Evolutionary conservation across 2,888 invertebrate genomes (phyloP).

Genomic region (Brenthis ino): DNA sequence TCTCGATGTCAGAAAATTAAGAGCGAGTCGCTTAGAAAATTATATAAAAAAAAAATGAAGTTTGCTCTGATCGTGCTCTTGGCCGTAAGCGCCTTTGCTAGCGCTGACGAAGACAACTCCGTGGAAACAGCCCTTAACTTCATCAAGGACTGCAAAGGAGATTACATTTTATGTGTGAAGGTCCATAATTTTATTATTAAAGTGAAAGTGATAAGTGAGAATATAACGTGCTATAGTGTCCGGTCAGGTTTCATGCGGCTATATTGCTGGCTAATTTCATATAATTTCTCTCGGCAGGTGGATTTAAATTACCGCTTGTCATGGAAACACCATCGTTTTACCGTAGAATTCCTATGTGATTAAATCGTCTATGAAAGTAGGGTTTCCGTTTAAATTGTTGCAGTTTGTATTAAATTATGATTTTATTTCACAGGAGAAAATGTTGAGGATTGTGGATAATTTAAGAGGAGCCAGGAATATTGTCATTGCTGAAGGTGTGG

Average conservation of each 20-base stretch:
- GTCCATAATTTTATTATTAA: constrained; percentile 76
- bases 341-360: constrained; percentile 20
- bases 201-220: constrained; percentile 72
- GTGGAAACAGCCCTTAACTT: constrained; percentile 85
- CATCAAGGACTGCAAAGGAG: constrained; percentile 87
- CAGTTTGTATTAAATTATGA: constrained; percentile 27
- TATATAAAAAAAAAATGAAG: constrained; percentile 64
- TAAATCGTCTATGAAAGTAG: constrained; percentile 5
- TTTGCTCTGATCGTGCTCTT: constrained; percentile 59
- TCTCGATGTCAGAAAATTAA: constrained; percentile 69
- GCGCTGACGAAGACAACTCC: constrained; percentile 77
- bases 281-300: constrained; percentile 45
- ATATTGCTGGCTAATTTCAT: constrained; percentile 44
- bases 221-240: constrained; percentile 46
- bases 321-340: constrained; percentile 10
- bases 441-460: constrained; percentile 86
- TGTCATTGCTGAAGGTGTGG: constrained; percentile 84
- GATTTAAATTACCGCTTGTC: constrained; percentile 29
- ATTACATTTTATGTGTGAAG: constrained; percentile 88
- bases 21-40: constrained; percentile 48
- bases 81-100: constrained; percentile 67
- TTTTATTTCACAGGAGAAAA: constrained; percentile 83
- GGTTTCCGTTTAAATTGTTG: constrained; percentile 8
- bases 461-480: constrained; percentile 70
- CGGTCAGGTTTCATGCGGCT: constrained; percentile 45